Base-by-base conservation (phyloP, 2,113 vertebrate species). In the Periophthalmodon schlosseri region DNA sequence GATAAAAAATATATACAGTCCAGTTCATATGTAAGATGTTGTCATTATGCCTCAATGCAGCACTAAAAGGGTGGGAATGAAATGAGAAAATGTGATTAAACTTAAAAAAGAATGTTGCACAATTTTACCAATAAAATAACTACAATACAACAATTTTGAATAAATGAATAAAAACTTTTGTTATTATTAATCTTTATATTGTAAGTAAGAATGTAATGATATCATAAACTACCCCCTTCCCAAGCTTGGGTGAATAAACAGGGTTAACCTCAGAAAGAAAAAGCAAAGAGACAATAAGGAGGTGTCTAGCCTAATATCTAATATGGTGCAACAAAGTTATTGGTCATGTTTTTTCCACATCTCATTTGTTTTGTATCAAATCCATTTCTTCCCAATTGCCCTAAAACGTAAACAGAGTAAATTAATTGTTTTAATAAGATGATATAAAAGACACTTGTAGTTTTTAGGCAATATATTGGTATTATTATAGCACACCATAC, bases 391-490 rank as follows among this genome's bases (percentile, higher is more conserved):
- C 60, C 28, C 60, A 63, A 63, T 39, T n/a, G 7, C 34, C 10
- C 63, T 44, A 65, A 65, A 44, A 36, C 8, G 13, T 64, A 64
- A 63, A 63, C 57, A 28, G 33, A 39, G 34, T 20, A 39, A n/a
- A 65, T 44, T 7, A 65, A 65, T 73, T 80, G 70, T 69, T 81
- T 76, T 75, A 50, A 49, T 70, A 68, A 74, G 72, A 85, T 77
- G 84, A 85, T 52, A 85, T 75, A 54, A 83, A 80, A 69, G 69
- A 65, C 79, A 82, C 75, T 73, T 66, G 82, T 84, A 89, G 90
- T 85, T 88, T 91, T 91, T 73, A 86, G 93, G 89, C 85, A 47
- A 36, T 82, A 86, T 84, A 68, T 68, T 68, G 23, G 5, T 49
- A 68, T 77, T 18, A 88, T 67, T 72, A 83, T 89, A 76, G 79